Evolutionary conservation across 2,113 vertebrate genomes (phyloP).

Genomic region (Boulengeromyrus knoepffleri): DNA sequence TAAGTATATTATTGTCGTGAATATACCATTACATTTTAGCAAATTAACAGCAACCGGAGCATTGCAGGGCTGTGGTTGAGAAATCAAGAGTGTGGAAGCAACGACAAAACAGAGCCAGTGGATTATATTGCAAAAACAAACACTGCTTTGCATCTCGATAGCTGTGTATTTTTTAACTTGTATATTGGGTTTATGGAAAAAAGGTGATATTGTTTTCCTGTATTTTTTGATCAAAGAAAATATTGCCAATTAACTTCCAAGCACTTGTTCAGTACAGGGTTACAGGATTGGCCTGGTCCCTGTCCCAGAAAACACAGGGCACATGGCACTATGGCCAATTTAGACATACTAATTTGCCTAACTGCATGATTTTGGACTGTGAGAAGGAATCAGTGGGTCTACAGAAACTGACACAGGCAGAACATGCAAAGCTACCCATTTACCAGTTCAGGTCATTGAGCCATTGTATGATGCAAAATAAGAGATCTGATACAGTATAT

Average conservation of each 20-base stretch:
- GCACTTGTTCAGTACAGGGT: not conserved
- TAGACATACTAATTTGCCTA: not conserved
- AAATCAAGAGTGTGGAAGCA: not conserved
- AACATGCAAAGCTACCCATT: not conserved
- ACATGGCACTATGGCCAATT: not conserved
- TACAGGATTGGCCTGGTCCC: not conserved
- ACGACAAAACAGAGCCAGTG: not conserved
- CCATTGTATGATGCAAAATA: not conserved
- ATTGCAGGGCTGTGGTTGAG: not conserved
- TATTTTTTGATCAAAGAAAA: not conserved
- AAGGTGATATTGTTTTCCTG: not conserved
- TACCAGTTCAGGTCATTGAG: not conserved
- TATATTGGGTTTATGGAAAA: not conserved
- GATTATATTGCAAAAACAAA: not conserved
- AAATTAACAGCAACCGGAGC: not conserved
- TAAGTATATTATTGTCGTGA: not conserved
- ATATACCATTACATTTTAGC: not conserved
- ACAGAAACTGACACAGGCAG: not conserved
- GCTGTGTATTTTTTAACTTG: not conserved
- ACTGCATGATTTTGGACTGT: not conserved
- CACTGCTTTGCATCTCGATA: not conserved
- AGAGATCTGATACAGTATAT: not conserved
- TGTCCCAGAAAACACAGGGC: not conserved
- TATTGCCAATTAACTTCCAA: not conserved
- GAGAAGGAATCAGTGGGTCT: not conserved